A percentile compares a stretch with the other conserved stretches of the same genome.
These are phyloP conservation scores for Corydoras sp. DNA, from an alignment of 2,113 vertebrate genomes.

Conservation along the genomic window DNA sequence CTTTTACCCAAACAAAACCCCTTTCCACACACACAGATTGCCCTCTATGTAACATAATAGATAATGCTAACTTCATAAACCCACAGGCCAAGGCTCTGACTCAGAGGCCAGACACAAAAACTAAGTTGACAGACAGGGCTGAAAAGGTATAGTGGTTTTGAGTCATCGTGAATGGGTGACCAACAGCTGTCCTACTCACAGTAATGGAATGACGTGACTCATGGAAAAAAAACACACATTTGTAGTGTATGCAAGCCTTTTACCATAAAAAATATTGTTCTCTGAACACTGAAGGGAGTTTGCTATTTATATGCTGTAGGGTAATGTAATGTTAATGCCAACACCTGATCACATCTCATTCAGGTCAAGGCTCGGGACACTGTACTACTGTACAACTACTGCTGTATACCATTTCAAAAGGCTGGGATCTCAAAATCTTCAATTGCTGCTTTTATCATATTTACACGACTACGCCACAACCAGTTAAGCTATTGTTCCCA, in stretches of 20 bases:
- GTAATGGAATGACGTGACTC: constrained; percentile 59
- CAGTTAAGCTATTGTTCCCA: too few species aligned
- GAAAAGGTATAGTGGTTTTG: constrained; percentile 35
- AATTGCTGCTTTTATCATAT: too few species aligned
- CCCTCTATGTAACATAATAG: too few species aligned
- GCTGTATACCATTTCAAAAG: too few species aligned
- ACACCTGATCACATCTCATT: too few species aligned
- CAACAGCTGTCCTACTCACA: constrained; percentile 49
- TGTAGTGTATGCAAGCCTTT: neutral
- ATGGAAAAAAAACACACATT: constrained; percentile 25
- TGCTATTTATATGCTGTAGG: neutral
- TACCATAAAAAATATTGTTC: neutral
- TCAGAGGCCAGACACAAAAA: constrained; percentile 17
- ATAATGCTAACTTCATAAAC: constrained; percentile 10
- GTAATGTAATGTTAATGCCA: too few species aligned
- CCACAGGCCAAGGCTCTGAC: constrained; percentile 11
- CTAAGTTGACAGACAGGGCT: constrained; percentile 9
- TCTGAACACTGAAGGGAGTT: neutral
- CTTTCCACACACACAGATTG: constrained; percentile 12
- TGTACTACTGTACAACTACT: too few species aligned
- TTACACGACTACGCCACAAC: too few species aligned
- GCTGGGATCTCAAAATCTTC: too few species aligned
- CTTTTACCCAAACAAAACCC: neutral
- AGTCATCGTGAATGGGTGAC: constrained; percentile 48
- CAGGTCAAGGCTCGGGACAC: too few species aligned